These are phyloP conservation scores for Cololabis saira DNA, from an alignment of 2,113 vertebrate genomes.

Conservation along the genomic window DNA sequence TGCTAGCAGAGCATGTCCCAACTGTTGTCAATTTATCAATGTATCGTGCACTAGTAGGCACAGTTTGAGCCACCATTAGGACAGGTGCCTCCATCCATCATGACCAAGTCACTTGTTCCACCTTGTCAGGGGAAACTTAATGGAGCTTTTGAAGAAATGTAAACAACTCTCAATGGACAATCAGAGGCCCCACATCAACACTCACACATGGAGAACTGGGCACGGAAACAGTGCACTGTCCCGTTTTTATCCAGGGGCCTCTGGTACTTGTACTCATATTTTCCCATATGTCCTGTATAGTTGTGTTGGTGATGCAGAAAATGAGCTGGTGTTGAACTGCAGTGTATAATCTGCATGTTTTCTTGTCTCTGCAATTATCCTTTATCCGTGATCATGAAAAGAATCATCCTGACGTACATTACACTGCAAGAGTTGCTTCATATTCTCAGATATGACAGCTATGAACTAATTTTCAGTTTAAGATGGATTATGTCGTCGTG, in stretches of 20 bases:
- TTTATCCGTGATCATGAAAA: conserved; percentile 24
- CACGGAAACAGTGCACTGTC: conserved; percentile 82
- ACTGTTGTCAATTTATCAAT: conserved; percentile 99
- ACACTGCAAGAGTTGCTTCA: not conserved
- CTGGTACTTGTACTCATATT: conserved; percentile 34
- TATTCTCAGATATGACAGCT: conserved; percentile 7
- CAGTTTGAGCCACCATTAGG: conserved; percentile 99
- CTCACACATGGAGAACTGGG: conserved; percentile 84
- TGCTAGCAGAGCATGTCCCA: conserved; percentile 96
- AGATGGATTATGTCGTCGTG: not conserved
- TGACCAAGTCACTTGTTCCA: conserved; percentile 96
- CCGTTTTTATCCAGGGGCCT: conserved; percentile 62
- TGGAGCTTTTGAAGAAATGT: conserved; percentile 99
- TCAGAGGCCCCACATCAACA: conserved; percentile 88
- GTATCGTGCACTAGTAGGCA: conserved; percentile 99
- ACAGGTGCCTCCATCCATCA: conserved; percentile 99
- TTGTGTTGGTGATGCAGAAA: not conserved
- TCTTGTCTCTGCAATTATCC: conserved; percentile 34
- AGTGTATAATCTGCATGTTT: conserved; percentile 17
- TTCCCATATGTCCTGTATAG: conserved; percentile 44
- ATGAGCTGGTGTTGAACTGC: not conserved
- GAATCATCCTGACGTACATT: not conserved
- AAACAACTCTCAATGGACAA: conserved; percentile 99
- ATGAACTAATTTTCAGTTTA: not conserved
- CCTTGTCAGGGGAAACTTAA: conserved; percentile 98